Conservation (phyloP, 2,888 invertebrate genomes). For the Cryptus armator region DNA sequence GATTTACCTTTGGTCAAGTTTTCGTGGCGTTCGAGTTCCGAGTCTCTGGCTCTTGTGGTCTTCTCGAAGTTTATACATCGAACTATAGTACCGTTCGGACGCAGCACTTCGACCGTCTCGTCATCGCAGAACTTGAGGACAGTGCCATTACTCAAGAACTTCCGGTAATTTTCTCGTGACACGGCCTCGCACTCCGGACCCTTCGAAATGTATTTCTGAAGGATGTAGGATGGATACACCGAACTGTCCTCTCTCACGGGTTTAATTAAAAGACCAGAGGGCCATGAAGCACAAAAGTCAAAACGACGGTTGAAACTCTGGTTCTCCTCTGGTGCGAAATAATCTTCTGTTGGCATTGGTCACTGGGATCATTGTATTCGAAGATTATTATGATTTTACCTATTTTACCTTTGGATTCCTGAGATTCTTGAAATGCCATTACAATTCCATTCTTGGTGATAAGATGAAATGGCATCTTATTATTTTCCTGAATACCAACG, state of each 20-base stretch:
- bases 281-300: slow-evolving; percentile 77
- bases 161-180: slow-evolving; percentile 73
- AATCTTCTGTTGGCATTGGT: slow-evolving; percentile 7
- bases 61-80: slow-evolving; percentile 72
- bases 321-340: background rate
- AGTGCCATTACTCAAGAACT: slow-evolving; percentile 81
- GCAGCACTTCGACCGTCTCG: slow-evolving; percentile 77
- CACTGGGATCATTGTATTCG: background rate
- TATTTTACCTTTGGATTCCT: slow-evolving; percentile 29
- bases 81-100: slow-evolving; percentile 79
- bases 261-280: slow-evolving; percentile 77
- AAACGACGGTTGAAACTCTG: slow-evolving; percentile 43
- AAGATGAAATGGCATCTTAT: slow-evolving; percentile 76
- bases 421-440: slow-evolving; percentile 74
- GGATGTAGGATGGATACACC: slow-evolving; percentile 78
- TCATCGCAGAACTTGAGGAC: slow-evolving; percentile 79
- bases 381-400: background rate
- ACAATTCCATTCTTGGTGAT: slow-evolving; percentile 75
- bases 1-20: slow-evolving; percentile 62
- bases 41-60: slow-evolving; percentile 35
- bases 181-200: slow-evolving; percentile 65
- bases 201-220: slow-evolving; percentile 77
- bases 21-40: slow-evolving; percentile 17
- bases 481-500: slow-evolving; percentile 39
- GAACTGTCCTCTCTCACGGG: slow-evolving; percentile 70